phyloP scores from a whole-genome alignment of 64 coral and sea anemone genomes.

The Platygyra sinensis region DNA sequence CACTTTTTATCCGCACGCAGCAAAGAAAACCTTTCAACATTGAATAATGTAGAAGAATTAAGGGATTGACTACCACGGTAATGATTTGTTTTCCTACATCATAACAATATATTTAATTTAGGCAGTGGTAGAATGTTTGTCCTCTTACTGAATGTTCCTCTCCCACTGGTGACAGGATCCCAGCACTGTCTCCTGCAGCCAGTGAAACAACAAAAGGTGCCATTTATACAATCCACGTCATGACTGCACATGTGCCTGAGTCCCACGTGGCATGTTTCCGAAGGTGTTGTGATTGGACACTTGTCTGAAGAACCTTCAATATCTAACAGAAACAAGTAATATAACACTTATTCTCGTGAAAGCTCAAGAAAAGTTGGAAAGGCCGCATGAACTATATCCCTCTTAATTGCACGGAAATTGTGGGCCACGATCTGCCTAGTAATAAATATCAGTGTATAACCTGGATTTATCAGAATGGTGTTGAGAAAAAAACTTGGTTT shows the following conservation, averaged over 20 bases:
- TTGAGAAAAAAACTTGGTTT: too few relatives aligned
- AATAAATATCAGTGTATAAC: too few relatives aligned
- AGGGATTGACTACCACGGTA: too few relatives aligned
- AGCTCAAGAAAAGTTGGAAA: background rate
- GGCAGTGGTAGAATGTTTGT: background rate
- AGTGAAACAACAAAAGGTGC: slow-evolving; percentile 56
- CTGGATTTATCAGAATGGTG: too few relatives aligned
- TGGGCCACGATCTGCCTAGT: too few relatives aligned
- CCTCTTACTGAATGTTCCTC: background rate
- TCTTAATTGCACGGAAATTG: too few relatives aligned
- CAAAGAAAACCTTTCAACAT: too few relatives aligned
- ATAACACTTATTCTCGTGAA: background rate
- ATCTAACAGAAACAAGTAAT: background rate
- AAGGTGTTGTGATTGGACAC: slow-evolving; percentile 18
- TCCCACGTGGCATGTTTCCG: slow-evolving; percentile 25
- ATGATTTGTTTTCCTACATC: too few relatives aligned
- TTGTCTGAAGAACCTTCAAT: background rate
- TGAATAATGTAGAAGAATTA: too few relatives aligned
- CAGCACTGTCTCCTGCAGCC: slow-evolving; percentile 55
- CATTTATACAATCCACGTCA: slow-evolving; percentile 39
- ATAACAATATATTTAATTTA: too few relatives aligned
- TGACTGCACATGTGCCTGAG: slow-evolving; percentile 20
- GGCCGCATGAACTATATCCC: too few relatives aligned
- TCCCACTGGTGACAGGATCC: background rate
- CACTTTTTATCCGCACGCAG: too few relatives aligned